Base-by-base conservation (phyloP, 2,888 invertebrate genomes). In the Tethea ocularis region DNA sequence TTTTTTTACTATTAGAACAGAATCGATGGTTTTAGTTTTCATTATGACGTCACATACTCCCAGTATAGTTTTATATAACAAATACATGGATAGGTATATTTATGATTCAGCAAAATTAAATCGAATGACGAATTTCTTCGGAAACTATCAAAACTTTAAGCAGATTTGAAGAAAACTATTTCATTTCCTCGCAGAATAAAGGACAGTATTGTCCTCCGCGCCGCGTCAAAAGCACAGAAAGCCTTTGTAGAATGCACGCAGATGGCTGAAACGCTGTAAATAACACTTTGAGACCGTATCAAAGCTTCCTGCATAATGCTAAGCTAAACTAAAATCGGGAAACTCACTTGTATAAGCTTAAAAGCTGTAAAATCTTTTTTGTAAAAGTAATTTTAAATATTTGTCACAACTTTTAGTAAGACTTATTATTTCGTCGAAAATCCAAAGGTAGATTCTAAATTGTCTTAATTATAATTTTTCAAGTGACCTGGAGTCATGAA, bases 201-300 rank as follows among this genome's bases (percentile, higher is more conserved):
- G 13, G 13, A 33, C 13, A 33, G 2, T 13, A 7, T 38, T 10
- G 10, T 6, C 15, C 10, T 15, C 2, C 10, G 46, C 10, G 7
- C 20, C 10, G 20, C 46, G 15, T 46, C 46, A 46, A 17, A 46
- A 51, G 51, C 51, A 29, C 53, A 29, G 1, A 53, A 29, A 33
- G 33, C 33, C 54, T 54, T 54, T 54, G 33, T 33, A 20, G 20
- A 46, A 46, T 46, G 20, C 17, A 20, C 46, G 8, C 46, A 46
- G 46, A 46, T 2, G 46, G 20, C 46, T 46, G 20, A 36, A 17
- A 7, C 36, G 11, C 54, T 54, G 22, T 20, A 53, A 54, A 54
- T 54, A 54, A 36, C 54, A 20, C 54, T 54, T 54, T 54, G 54
- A 33, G 33, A 20, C 24, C 54, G 33, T 33, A 22, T 54, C 20